phyloP scores from a whole-genome alignment of 1,140 invertebrate species.

The Platyura marginata region DNA sequence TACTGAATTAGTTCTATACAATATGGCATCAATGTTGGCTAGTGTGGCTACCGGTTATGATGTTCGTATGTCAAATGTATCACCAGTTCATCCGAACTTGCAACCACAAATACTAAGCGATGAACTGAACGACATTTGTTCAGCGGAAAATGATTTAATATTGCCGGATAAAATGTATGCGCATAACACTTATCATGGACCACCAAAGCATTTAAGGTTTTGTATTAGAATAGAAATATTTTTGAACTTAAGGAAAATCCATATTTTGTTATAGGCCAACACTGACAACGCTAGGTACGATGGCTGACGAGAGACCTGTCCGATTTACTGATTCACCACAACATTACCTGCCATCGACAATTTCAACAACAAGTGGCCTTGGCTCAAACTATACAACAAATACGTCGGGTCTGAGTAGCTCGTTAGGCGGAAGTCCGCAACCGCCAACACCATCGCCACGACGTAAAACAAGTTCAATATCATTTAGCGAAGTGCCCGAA shows the following conservation, averaged over 20 bases:
- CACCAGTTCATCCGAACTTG: conserved; percentile 60
- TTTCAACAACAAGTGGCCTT: conserved; percentile 25
- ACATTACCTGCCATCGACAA: conserved; percentile 14
- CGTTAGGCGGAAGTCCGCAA: conserved; percentile 22
- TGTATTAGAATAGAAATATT: not conserved
- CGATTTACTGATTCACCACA: conserved; percentile 55
- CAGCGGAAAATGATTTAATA: conserved; percentile 25
- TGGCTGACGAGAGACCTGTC: conserved; percentile 40
- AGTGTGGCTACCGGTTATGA: conserved; percentile 80
- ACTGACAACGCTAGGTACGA: no score
- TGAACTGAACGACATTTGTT: conserved; percentile 9
- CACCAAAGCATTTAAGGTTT: conserved; percentile 37
- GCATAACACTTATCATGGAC: conserved; percentile 84
- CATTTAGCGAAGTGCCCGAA: conserved; percentile 8
- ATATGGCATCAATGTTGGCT: conserved; percentile 76
- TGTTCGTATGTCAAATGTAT: conserved; percentile 69
- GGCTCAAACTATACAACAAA: conserved; percentile 28
- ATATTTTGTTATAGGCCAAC: no score
- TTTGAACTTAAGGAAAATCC: no score
- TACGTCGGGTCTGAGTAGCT: conserved; percentile 14
- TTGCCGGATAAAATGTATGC: conserved; percentile 37
- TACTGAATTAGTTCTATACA: conserved; percentile 69
- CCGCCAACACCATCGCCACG: conserved; percentile 50
- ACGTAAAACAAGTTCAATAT: conserved; percentile 43
- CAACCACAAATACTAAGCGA: conserved; percentile 27